Evolutionary conservation across 2,888 invertebrate genomes (phyloP).

Genomic region (Zaprionus bogoriensis): DNA sequence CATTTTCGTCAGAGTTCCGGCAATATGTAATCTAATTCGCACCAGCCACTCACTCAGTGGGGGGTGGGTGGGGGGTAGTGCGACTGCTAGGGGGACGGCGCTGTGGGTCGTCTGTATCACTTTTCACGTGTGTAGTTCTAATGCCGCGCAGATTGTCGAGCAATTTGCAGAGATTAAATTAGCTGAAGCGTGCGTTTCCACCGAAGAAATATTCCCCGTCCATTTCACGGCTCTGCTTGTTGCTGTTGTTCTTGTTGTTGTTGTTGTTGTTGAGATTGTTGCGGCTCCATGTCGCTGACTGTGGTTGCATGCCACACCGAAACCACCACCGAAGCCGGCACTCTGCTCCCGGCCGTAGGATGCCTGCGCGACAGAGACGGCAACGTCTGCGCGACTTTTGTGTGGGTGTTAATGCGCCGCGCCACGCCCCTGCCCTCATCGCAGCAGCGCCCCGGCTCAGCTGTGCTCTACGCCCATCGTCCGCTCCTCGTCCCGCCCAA

Average conservation of each 20-base stretch:
- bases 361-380: slow-evolving; percentile 29
- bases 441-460: slow-evolving; percentile 34
- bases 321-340: slow-evolving; percentile 59
- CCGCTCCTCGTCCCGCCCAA: slow-evolving; percentile 5
- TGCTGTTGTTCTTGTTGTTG: slow-evolving; percentile 27
- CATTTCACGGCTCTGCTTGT: slow-evolving; percentile 30
- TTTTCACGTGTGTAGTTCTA: slow-evolving; percentile 72
- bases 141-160: slow-evolving; percentile 81
- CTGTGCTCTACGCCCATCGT: slow-evolving; percentile 11
- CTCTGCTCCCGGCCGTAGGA: too few relatives aligned
- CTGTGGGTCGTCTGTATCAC: slow-evolving; percentile 36
- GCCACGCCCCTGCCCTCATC: slow-evolving; percentile 64
- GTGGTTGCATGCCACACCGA: slow-evolving; percentile 70
- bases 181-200: slow-evolving; percentile 75
- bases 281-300: slow-evolving; percentile 44
- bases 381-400: slow-evolving; percentile 51
- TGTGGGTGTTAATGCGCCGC: slow-evolving; percentile 63
- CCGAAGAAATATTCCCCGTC: slow-evolving; percentile 41
- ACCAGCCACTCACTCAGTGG: slow-evolving; percentile 43
- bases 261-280: slow-evolving; percentile 18
- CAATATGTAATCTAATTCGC: slow-evolving; percentile 65
- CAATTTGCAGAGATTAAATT: slow-evolving; percentile 83
- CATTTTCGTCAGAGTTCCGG: slow-evolving; percentile 22
- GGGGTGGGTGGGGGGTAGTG: not conserved
- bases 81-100: not conserved